Conservation (phyloP, 2,888 invertebrate species). For the Diarsia brunnea region DNA sequence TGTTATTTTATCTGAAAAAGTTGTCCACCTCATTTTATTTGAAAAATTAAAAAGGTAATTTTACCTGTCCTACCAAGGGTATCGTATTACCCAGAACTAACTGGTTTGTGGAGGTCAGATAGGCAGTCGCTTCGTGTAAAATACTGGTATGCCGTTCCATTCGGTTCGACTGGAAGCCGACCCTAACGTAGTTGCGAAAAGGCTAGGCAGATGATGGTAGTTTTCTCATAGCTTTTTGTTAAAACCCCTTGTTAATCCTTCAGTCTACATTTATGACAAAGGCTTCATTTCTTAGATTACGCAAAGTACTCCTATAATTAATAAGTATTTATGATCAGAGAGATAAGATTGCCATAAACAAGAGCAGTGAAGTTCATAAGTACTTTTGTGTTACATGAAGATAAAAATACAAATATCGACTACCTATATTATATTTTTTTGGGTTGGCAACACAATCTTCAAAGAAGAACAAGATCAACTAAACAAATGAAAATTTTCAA, state of each 20-base stretch:
- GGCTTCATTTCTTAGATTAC: background rate
- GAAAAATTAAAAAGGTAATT: background rate
- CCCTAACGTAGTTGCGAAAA: no score
- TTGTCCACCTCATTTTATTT: background rate
- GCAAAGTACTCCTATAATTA: background rate
- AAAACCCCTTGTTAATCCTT: background rate
- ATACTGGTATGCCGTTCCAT: no score
- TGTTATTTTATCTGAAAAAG: slow-evolving; percentile 13
- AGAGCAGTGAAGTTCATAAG: background rate
- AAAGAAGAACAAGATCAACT: background rate
- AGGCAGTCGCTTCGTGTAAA: no score
- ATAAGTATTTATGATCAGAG: background rate
- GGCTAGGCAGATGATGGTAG: no score
- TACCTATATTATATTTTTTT: background rate
- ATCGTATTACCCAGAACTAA: no score
- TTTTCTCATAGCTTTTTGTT: background rate
- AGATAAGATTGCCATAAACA: background rate
- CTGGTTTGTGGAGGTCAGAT: no score
- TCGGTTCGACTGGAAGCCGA: no score
- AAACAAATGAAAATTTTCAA: background rate
- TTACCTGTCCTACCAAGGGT: no score
- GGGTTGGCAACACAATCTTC: background rate
- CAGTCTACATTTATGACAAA: no score
- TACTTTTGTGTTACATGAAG: background rate
- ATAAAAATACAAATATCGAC: no score